phyloP scores from a whole-genome alignment of 2,113 vertebrate species.

The human (Homo sapiens) region DNA sequence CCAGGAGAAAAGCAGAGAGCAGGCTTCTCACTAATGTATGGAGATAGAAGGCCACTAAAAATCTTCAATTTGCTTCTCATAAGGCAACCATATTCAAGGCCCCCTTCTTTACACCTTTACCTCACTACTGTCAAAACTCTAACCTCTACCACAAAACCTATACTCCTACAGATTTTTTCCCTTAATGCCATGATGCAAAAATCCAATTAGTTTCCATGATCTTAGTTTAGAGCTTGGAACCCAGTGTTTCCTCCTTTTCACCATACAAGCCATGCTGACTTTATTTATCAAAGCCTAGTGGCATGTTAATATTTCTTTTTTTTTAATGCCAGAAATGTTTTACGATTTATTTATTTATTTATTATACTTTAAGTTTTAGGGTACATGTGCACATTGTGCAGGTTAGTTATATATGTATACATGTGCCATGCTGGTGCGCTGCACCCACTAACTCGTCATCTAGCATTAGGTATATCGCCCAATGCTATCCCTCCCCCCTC shows the following conservation, averaged over 20 bases:
- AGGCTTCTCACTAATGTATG: background rate
- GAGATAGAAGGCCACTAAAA: background rate
- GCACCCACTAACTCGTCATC: too few relatives aligned
- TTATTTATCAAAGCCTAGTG: conserved; percentile 21
- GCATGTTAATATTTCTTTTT: conserved; percentile 12
- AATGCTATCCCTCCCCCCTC: too few relatives aligned
- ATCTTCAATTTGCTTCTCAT: background rate
- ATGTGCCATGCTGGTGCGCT: too few relatives aligned
- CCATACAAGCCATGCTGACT: background rate
- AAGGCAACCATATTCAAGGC: background rate
- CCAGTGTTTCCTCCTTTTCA: background rate
- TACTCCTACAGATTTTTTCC: background rate
- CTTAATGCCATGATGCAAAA: background rate
- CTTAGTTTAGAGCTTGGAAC: background rate
- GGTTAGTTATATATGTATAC: too few relatives aligned
- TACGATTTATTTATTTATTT: too few relatives aligned
- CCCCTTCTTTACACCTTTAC: background rate
- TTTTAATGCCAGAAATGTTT: too few relatives aligned
- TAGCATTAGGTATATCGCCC: too few relatives aligned
- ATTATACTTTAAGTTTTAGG: too few relatives aligned
- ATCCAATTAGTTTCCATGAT: background rate
- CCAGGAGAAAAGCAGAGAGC: background rate
- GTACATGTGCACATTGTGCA: too few relatives aligned
- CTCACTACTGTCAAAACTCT: conserved; percentile 1
- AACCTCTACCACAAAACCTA: background rate